These are phyloP conservation scores for Psilopsiagon aymara DNA, from an alignment of 2,113 vertebrate species.

Conservation along the genomic window DNA sequence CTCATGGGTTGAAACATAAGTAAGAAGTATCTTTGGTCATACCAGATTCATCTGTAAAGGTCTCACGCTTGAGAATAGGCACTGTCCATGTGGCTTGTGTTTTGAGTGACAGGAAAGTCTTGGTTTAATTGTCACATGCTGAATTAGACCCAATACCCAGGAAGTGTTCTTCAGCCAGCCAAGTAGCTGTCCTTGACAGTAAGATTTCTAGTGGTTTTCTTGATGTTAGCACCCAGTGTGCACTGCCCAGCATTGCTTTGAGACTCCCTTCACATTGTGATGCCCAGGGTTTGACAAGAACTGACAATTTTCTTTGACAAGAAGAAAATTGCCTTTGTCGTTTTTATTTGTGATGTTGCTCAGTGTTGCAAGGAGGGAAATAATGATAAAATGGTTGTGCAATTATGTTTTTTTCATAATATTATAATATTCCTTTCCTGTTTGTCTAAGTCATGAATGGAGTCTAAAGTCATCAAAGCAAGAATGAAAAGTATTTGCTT, in stretches of 20 bases:
- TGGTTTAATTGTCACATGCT: background rate
- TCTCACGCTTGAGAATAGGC: background rate
- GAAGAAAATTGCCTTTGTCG: background rate
- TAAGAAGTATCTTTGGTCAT: background rate
- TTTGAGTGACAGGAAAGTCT: background rate
- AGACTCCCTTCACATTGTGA: fast-evolving
- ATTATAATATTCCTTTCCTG: background rate
- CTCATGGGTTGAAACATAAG: background rate
- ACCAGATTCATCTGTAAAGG: background rate
- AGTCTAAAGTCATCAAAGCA: background rate
- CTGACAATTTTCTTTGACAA: background rate
- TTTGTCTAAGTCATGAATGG: background rate
- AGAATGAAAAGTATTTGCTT: background rate
- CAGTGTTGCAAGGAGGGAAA: background rate
- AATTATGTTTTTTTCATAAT: fast-evolving
- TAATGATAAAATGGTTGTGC: background rate
- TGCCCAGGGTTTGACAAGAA: background rate
- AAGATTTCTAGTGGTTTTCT: background rate
- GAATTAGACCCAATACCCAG: background rate
- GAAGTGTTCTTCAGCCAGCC: background rate
- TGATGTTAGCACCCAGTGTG: fast-evolving
- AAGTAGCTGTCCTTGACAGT: background rate
- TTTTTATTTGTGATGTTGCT: background rate
- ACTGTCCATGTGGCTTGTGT: background rate
- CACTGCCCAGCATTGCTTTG: fast-evolving